Evolutionary conservation across 2,113 vertebrate species (phyloP).

Genomic region (Cygnus atratus): DNA sequence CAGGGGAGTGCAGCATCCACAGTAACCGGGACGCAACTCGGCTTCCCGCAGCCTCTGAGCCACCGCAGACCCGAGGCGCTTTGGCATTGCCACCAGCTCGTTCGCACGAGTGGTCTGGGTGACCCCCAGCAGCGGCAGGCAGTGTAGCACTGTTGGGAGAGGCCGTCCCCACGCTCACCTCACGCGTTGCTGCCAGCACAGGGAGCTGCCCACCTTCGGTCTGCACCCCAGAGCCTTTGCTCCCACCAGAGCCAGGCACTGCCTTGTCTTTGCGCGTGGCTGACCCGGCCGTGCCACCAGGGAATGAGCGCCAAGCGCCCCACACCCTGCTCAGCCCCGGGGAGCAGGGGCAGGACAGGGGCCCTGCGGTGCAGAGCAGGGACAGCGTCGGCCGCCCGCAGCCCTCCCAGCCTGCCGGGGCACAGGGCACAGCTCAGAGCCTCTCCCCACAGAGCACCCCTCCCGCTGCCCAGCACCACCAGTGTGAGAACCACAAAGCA

Average conservation of each 20-base stretch:
- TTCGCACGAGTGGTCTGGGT: background rate
- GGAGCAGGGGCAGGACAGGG: background rate
- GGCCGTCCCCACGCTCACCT: fast-evolving
- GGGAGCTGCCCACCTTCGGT: background rate
- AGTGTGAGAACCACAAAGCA: background rate
- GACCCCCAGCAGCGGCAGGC: no score
- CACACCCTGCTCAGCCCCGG: fast-evolving
- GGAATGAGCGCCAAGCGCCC: fast-evolving
- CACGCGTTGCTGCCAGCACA: fast-evolving
- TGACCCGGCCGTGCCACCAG: background rate
- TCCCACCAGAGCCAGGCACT: background rate
- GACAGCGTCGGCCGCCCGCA: background rate
- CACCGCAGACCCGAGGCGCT: background rate
- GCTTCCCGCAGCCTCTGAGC: background rate
- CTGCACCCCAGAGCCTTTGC: fast-evolving
- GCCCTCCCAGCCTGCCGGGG: background rate
- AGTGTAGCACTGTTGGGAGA: background rate
- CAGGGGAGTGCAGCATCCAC: background rate
- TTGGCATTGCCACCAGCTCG: background rate
- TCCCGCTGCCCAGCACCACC: fast-evolving
- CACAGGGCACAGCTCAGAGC: background rate
- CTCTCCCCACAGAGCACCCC: fast-evolving
- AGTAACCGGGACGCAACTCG: background rate
- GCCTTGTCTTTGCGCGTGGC: background rate
- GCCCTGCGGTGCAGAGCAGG: fast-evolving